Base-by-base conservation (phyloP, 1,140 invertebrate species). In the Chelonus insularis region DNA sequence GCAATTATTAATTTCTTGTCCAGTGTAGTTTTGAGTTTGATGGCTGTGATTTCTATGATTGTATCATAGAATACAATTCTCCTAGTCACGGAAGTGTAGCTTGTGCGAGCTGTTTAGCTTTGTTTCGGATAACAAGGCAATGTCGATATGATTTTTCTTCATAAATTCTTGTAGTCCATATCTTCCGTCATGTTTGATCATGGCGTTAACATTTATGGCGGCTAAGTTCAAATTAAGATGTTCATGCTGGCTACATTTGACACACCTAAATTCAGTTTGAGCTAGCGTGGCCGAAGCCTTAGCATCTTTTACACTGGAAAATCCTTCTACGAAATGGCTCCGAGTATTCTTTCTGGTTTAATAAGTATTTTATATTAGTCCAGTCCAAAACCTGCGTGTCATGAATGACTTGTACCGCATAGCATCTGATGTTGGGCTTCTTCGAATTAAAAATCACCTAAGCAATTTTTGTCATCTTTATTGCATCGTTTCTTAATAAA, bases 161-260 rank as follows among this genome's bases (percentile, higher is more conserved):
- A 36, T 39, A 9, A 57, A 62, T 16, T 57, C 11, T n/a, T 16
- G 11, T 37, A 62, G 21, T 1, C 50, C 45, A 16, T 8, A 23
- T 29, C 54, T 56, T 23, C 50, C 4, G 5, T 62, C 21, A 1
- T 57, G 18, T 0, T 52, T 11, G 7, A 32, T 51, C 11, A 62
- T 20, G 1, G 54, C 57, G 25, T 51, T 57, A 1, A 57, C 60
- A 18, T 62, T 62, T 0, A 62, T 62, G n/a, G 52, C 52, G 1
- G 41, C 51, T 14, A 62, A 47, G n/a, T n/a, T n/a, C n/a, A n/a
- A n/a, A n/a, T n/a, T n/a, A n/a, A n/a, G n/a, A n/a, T n/a, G n/a
- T n/a, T n/a, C n/a, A n/a, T n/a, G n/a, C n/a, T n/a, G n/a, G 7
- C 39, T 47, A 14, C 58, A 60, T 32, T 60, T 60, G 0, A 60